These are phyloP conservation scores for Ormyrus labotus DNA, from an alignment of 2,888 invertebrate genomes.

Conservation along the genomic window DNA sequence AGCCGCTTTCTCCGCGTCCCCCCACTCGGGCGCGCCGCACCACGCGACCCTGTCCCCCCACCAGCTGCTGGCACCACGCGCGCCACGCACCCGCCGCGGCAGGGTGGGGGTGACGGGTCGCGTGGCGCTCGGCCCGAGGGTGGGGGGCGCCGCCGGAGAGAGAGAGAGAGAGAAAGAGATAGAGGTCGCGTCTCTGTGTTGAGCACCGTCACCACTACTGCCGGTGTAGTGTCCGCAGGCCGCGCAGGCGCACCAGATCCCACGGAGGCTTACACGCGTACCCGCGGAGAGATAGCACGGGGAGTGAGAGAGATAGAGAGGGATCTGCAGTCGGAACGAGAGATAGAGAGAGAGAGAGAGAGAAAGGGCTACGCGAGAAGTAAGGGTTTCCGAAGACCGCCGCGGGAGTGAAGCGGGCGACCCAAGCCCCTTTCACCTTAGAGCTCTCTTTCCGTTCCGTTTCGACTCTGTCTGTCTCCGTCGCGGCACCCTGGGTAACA, in stretches of 20 bases:
- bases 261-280: background rate
- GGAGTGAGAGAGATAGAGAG: background rate
- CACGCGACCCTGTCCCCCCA: conserved; percentile 45
- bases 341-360: conserved; percentile 8
- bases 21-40: conserved; percentile 17
- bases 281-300: conserved; percentile 31
- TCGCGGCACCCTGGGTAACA: background rate
- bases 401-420: conserved; percentile 55
- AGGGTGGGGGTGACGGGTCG: conserved; percentile 56
- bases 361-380: conserved; percentile 36
- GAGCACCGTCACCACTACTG: conserved; percentile 17
- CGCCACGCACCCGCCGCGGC: conserved; percentile 48
- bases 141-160: conserved; percentile 41
- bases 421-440: conserved; percentile 52
- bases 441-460: conserved; percentile 26
- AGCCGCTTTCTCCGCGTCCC: conserved; percentile 17
- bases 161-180: background rate
- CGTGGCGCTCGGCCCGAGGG: conserved; percentile 42
- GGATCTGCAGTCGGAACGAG: background rate
- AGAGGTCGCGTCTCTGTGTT: background rate
- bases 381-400: conserved; percentile 56
- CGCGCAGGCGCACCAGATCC: conserved; percentile 49
- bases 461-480: conserved; percentile 9
- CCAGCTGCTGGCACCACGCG: conserved; percentile 41
- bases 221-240: conserved; percentile 28